Base-by-base conservation (phyloP, 2,797 vertebrate genomes). In the Pseudochirops cupreus region DNA sequence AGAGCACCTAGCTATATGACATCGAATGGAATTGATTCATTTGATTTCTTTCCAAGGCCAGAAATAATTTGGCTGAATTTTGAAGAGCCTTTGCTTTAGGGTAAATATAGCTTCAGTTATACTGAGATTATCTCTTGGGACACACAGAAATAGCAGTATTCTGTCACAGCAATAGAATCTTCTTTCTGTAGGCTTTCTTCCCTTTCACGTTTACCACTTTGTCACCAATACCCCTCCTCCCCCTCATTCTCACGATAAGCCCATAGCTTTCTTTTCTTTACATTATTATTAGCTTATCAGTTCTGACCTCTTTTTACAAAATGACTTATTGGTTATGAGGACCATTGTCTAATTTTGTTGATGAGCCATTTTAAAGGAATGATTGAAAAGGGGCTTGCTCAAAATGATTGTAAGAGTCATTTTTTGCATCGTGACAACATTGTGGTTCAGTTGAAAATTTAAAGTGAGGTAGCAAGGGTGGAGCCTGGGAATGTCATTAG, bases 91-190 rank as follows among this genome's bases (percentile, higher is more conserved):
- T 93, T 93, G 54, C 31, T 62, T 4, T 4, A 31, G 46, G 33
- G 28, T 74, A 74, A 29, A 29, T 52, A 31, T 31, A 29, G 50
- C 56, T 53, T 87, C 13, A 28, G 62, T 92, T 91, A 90, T 87
- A 53, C 14, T 82, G 55, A 24, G 33, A 82, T 82, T 95, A 90
- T 91, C 87, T 94, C 90, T 90, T 95, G 74, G 91, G 33, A 74
- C 14, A 29, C 82, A 2, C 14, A 52, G 92, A 56, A 95, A 92
- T 13, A 90, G 55, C 18, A 62, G 1, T 59, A 6, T 94, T 92
- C 31, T 93, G 52, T 91, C 46, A 55, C 58, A 74, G 57, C 39
- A 5, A 13, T 57, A 57, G 14, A 91, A 33, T n/a, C n/a, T 5
- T 33, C 94, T 29, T 94, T 59, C 18, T 67, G 10, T 5, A 56